Conservation (phyloP, 2,797 vertebrate genomes). For the Octomys mimax region DNA sequence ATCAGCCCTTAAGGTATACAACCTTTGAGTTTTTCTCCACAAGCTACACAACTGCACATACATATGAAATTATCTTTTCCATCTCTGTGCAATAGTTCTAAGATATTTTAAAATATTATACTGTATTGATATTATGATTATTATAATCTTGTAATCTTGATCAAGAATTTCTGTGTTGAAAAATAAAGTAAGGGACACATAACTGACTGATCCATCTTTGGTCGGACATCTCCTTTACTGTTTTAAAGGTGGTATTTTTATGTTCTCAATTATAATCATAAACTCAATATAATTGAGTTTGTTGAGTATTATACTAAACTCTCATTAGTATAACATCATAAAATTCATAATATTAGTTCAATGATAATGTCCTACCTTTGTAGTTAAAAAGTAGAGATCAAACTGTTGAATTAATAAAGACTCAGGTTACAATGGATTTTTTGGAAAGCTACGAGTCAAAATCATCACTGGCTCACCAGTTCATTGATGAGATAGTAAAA, state of each 20-base stretch:
- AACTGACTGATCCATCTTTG: not conserved
- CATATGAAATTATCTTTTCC: not conserved
- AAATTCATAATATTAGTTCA: not conserved
- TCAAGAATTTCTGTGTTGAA: constrained; percentile 1
- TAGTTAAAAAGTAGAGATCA: not conserved
- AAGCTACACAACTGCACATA: not conserved
- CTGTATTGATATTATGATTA: not conserved
- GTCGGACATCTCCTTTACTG: not conserved
- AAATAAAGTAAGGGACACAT: not conserved
- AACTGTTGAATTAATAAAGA: not conserved
- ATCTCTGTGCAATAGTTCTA: not conserved
- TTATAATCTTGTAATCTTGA: not conserved
- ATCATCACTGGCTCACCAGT: not conserved
- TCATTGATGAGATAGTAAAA: not conserved
- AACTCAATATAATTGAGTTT: not conserved
- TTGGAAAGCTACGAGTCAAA: not conserved
- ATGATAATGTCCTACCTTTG: not conserved
- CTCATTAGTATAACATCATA: not conserved
- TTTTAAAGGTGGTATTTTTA: not conserved
- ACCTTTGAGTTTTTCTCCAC: not conserved
- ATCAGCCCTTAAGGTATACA: not conserved
- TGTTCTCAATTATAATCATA: not conserved
- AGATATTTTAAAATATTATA: not conserved
- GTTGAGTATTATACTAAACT: not conserved
- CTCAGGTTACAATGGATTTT: not conserved